Base-by-base conservation (phyloP, 1,140 invertebrate species). In the Calliopsis andreniformis region DNA sequence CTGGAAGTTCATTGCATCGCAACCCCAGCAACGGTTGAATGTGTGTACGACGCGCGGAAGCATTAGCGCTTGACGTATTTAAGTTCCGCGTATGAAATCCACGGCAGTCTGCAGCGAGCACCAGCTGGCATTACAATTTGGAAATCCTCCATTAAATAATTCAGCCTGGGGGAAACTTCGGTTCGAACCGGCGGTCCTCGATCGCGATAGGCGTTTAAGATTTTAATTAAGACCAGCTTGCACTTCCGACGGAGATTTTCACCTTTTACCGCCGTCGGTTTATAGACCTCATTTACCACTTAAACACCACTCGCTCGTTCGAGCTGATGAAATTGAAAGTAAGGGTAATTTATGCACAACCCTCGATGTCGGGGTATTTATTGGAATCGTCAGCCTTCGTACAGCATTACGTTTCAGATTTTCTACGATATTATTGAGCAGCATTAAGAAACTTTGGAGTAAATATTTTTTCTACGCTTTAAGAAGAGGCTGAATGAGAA, bases 111-210 rank as follows among this genome's bases (percentile, higher is more conserved):
- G 55, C 43, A 35, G 42, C 16, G 56, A 49, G 30, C 75, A 43
- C 53, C 85, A 87, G 79, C 84, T 87, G 82, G 80, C 78, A 82
- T 80, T 85, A 83, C 86, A 84, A 83, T 82, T 87, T 78, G 59
- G 63, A 78, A 86, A 81, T 87, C 73, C 61, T 66, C 53, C 75
- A 79, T 87, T 84, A 78, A 85, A 79, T 86, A 81, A 86, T 84
- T 72, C 67, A 68, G 63, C 70, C 10, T 45, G 58, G 32, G 68
- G 59, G 64, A 75, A 80, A 85, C 58, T 78, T 76, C 25, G 62
- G 20, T 42, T 70, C 45, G 35, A 68, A 16, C 45, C 8, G 39
- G 23, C 45, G n/a, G 47, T 56, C 49, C 56, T 42, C 25, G 28
- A 62, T 69, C 76, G 28, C 39, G 80, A 83, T 79, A 30, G 25